Evolutionary conservation across 2,888 invertebrate species (phyloP).

Genomic region (Volucella inflata): DNA sequence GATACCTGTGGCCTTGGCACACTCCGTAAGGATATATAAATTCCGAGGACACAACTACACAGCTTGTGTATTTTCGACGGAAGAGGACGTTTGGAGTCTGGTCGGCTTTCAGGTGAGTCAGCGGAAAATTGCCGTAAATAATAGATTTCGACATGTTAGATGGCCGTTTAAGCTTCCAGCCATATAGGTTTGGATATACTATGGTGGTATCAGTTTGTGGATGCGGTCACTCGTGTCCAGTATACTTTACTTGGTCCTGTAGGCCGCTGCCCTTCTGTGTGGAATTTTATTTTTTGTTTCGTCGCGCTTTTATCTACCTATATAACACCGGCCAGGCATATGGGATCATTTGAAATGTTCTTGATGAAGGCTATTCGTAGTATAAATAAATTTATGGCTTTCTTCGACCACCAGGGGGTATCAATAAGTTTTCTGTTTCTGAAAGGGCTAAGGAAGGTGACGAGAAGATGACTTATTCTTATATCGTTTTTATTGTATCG

Average conservation of each 20-base stretch:
- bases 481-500: conserved; percentile 23
- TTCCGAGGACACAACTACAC: conserved; percentile 87
- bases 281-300: conserved; percentile 15
- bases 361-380: not conserved
- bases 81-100: conserved; percentile 85
- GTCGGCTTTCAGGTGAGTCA: conserved; percentile 83
- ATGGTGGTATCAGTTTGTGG: conserved; percentile 27
- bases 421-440: conserved; percentile 28
- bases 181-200: conserved; percentile 14
- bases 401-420: conserved; percentile 6
- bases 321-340: conserved; percentile 3
- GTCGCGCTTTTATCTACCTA: not conserved
- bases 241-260: conserved; percentile 17
- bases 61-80: conserved; percentile 88
- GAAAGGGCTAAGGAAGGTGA: conserved; percentile 6
- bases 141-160: conserved; percentile 62
- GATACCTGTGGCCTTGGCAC: conserved; percentile 91
- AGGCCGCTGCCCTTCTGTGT: conserved; percentile 10
- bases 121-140: conserved; percentile 54
- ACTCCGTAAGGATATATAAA: conserved; percentile 89
- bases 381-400: conserved; percentile 10
- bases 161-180: conserved; percentile 36
- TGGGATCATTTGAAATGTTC: not conserved
- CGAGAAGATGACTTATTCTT: not conserved
- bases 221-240: not conserved